These are phyloP conservation scores for Rynchops niger DNA, from an alignment of 2,113 vertebrate species.

Conservation along the genomic window DNA sequence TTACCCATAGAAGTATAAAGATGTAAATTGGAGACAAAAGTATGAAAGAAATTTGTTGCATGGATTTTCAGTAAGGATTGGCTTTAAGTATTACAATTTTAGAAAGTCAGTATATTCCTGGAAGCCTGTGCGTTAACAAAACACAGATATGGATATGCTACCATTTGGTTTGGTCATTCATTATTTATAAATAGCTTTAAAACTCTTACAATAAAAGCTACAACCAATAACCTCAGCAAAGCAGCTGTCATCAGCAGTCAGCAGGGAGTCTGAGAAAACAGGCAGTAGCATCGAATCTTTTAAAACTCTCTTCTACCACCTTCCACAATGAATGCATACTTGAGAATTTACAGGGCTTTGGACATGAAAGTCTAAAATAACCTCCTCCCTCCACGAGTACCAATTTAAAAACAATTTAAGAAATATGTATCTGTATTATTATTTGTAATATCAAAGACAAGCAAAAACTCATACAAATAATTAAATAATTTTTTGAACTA, in stretches of 20 bases:
- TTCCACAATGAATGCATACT: not conserved
- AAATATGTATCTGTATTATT: not conserved
- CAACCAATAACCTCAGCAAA: not conserved
- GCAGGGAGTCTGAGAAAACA: not conserved
- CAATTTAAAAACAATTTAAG: not conserved
- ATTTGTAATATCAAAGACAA: not conserved
- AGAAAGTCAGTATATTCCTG: not conserved
- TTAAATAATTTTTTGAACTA: not conserved
- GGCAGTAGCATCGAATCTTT: not conserved
- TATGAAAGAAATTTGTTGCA: not conserved
- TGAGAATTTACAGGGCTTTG: not conserved
- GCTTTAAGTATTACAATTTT: not conserved
- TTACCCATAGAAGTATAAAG: not conserved
- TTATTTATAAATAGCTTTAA: slow-evolving; percentile 20
- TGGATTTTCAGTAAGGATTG: not conserved
- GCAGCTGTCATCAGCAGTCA: not conserved
- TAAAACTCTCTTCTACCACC: not conserved
- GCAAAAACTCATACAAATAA: not conserved
- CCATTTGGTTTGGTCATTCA: not conserved
- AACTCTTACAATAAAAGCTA: not conserved
- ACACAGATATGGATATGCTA: not conserved
- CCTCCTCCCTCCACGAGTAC: not conserved
- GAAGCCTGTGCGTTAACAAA: not conserved
- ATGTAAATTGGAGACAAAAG: not conserved
- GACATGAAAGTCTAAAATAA: not conserved